Evolutionary conservation across 2,797 vertebrate species (phyloP).

Genomic region (Pipistrellus kuhlii): DNA sequence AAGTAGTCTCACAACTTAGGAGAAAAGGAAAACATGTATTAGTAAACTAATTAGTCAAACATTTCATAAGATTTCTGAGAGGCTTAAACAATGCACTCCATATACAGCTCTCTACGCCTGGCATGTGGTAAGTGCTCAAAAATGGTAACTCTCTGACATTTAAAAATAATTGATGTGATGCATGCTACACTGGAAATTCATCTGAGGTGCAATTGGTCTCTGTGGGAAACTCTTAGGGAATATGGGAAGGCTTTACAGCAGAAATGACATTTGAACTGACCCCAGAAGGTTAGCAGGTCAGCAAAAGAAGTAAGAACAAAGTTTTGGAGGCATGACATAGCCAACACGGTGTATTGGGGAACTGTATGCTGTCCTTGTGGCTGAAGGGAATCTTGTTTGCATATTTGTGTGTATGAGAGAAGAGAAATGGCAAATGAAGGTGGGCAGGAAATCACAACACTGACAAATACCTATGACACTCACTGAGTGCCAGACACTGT

Average conservation of each 20-base stretch:
- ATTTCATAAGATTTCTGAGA: background rate
- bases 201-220: background rate
- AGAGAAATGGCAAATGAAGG: background rate
- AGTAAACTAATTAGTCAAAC: background rate
- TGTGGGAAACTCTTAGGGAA: background rate
- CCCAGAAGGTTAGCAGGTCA: background rate
- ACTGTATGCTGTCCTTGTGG: rapidly evolving
- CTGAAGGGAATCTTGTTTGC: background rate
- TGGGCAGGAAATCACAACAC: background rate
- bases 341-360: rapidly evolving
- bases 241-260: background rate
- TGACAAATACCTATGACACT: background rate
- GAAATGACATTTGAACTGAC: background rate
- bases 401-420: background rate
- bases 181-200: background rate
- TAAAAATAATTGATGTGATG: background rate
- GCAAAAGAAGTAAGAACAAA: background rate
- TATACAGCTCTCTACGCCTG: background rate
- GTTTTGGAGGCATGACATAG: background rate
- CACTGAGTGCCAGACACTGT: background rate
- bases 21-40: background rate
- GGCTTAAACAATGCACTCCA: background rate
- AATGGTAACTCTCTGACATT: background rate
- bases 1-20: background rate
- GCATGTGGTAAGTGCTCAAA: background rate